phyloP scores from a whole-genome alignment of 2,888 invertebrate species.

The Eupithecia tripunctaria region DNA sequence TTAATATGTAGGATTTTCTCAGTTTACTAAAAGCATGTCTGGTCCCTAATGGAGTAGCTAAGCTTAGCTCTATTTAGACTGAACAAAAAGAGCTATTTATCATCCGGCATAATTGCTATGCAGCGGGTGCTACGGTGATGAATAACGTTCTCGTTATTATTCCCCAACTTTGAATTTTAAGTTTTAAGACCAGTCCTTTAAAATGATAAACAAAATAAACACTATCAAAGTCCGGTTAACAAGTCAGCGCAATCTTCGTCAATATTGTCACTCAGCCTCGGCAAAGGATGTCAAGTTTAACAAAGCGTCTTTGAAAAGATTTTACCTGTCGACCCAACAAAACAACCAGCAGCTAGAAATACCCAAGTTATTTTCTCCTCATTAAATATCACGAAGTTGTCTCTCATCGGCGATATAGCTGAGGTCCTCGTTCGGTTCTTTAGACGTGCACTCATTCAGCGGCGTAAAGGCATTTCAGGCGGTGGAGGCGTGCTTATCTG shows the following conservation, averaged over 20 bases:
- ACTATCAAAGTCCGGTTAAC: neutral
- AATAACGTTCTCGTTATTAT: slow-evolving; percentile 17
- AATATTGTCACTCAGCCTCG: neutral
- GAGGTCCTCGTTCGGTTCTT: slow-evolving; percentile 61
- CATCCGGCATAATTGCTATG: slow-evolving; percentile 21
- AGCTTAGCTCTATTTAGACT: slow-evolving; percentile 10
- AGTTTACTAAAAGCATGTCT: slow-evolving; percentile 4
- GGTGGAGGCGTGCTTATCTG: slow-evolving; percentile 72
- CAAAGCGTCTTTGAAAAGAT: neutral
- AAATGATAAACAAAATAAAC: neutral
- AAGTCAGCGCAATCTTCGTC: neutral
- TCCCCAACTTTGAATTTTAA: slow-evolving; percentile 3
- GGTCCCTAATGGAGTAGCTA: neutral
- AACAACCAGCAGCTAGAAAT: neutral
- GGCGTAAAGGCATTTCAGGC: slow-evolving; percentile 69
- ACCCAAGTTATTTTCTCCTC: slow-evolving; percentile 58
- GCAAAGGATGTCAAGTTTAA: slow-evolving; percentile 3
- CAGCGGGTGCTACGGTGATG: slow-evolving; percentile 17
- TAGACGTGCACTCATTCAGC: slow-evolving; percentile 62
- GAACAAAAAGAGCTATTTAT: slow-evolving; percentile 15
- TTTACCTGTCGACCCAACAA: neutral
- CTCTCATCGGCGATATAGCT: slow-evolving; percentile 59
- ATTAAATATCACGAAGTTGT: slow-evolving; percentile 60
- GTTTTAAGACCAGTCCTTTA: neutral
- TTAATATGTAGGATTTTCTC: neutral